A percentile compares a stretch with the other conserved stretches of the same genome.
Evolutionary conservation across 2,113 vertebrate species (phyloP).

Genomic region (Coryphaenoides rupestris): DNA sequence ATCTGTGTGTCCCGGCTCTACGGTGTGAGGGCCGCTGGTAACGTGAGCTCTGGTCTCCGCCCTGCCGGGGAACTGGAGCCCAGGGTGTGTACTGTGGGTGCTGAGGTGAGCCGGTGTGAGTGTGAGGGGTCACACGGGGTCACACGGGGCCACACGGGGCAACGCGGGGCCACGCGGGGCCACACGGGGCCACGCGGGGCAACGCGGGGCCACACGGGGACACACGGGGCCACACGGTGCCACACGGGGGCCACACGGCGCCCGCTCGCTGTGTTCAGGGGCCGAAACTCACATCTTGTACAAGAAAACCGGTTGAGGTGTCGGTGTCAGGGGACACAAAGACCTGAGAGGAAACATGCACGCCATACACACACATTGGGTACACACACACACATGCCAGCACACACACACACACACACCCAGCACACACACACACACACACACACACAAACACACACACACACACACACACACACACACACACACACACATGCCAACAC

Average conservation of each 20-base stretch:
- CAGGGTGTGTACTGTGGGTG: slow-evolving; percentile 33
- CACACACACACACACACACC: slow-evolving; percentile 4
- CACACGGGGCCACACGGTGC: too few relatives aligned
- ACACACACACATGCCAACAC: too few relatives aligned
- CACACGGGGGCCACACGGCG: too few relatives aligned
- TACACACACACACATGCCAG: slow-evolving; percentile 3
- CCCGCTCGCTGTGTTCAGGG: slow-evolving; percentile 22
- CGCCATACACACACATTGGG: background rate
- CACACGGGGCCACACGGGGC: too few relatives aligned
- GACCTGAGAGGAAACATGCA: background rate
- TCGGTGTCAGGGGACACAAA: background rate
- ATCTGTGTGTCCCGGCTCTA: slow-evolving; percentile 39
- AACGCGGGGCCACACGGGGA: too few relatives aligned
- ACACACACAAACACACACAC: too few relatives aligned
- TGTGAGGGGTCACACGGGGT: too few relatives aligned
- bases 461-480: too few relatives aligned
- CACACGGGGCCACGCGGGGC: too few relatives aligned
- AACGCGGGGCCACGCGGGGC: too few relatives aligned
- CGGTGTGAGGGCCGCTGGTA: slow-evolving; percentile 41
- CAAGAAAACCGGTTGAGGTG: slow-evolving; percentile 4
- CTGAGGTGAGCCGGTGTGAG: slow-evolving; percentile 36
- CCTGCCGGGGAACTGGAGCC: slow-evolving; percentile 49
- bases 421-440: background rate
- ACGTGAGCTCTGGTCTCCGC: slow-evolving; percentile 38
- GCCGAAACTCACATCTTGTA: slow-evolving; percentile 43